Conservation (phyloP, 2,113 vertebrate genomes). For the Cyphomyrus discorhynchus region DNA sequence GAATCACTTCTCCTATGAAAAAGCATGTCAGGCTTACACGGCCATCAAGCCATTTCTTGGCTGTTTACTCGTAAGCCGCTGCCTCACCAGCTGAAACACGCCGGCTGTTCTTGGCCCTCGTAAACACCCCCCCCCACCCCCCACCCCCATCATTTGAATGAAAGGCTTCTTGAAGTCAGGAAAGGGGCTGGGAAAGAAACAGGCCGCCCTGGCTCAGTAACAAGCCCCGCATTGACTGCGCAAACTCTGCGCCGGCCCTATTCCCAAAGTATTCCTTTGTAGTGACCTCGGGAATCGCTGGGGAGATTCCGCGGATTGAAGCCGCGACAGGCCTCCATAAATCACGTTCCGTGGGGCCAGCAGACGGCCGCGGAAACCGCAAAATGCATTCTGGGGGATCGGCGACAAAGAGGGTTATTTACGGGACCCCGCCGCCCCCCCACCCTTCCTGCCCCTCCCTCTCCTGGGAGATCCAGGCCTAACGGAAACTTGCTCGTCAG, state of each 20-base stretch:
- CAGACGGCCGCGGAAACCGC: constrained; percentile 12
- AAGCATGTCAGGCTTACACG: constrained; percentile 23
- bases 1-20: constrained; percentile 18
- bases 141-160: neutral
- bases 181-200: constrained; percentile 17
- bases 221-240: constrained; percentile 26
- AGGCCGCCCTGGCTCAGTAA: constrained; percentile 31
- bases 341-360: constrained; percentile 19
- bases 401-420: constrained; percentile 33
- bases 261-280: constrained; percentile 21
- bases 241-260: constrained; percentile 30
- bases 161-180: constrained; percentile 19
- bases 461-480: constrained; percentile 15
- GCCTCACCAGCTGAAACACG: constrained; percentile 20
- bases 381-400: constrained; percentile 23
- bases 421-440: neutral
- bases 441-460: neutral
- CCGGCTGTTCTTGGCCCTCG: neutral
- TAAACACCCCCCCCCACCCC: neutral
- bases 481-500: neutral
- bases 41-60: constrained; percentile 30
- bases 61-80: constrained; percentile 23
- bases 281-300: constrained; percentile 11
- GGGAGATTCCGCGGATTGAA: constrained; percentile 37
- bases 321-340: constrained; percentile 34